Evolutionary conservation across 2,797 vertebrate species (phyloP).

Genomic region (Moxostoma hubbsi): DNA sequence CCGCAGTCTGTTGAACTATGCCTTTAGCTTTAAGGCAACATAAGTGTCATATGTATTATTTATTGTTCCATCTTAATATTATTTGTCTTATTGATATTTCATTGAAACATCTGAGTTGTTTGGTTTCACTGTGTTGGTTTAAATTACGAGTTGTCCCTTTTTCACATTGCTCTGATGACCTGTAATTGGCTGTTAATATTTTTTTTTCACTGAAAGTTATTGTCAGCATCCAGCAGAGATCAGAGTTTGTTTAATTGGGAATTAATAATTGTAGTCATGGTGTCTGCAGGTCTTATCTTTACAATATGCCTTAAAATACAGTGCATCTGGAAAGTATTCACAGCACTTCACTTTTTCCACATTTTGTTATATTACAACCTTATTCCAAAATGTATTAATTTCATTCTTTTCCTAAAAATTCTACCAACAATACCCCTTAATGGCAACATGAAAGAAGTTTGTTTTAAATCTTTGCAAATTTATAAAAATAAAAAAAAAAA

Average conservation of each 20-base stretch:
- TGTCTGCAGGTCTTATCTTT: not conserved
- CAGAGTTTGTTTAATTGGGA: conserved; percentile 16
- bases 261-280: not conserved
- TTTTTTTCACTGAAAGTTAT: not conserved
- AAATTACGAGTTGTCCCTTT: not conserved
- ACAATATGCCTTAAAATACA: not conserved
- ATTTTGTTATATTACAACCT: too few species aligned
- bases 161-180: not conserved
- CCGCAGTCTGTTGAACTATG: not conserved
- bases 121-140: not conserved
- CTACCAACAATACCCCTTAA: too few species aligned
- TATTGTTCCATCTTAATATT: not conserved
- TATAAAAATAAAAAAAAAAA: too few species aligned
- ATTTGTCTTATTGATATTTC: not conserved
- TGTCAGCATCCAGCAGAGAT: conserved; percentile 6
- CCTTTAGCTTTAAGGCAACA: not conserved
- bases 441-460: too few species aligned
- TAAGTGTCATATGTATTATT: not conserved
- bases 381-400: too few species aligned
- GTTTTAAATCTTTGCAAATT: too few species aligned
- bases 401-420: too few species aligned
- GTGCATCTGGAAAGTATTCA: too few species aligned
- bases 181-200: not conserved
- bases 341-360: too few species aligned
- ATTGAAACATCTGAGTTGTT: not conserved